Evolutionary conservation across 2,888 invertebrate species (phyloP).

Genomic region (Aethes cnicana): DNA sequence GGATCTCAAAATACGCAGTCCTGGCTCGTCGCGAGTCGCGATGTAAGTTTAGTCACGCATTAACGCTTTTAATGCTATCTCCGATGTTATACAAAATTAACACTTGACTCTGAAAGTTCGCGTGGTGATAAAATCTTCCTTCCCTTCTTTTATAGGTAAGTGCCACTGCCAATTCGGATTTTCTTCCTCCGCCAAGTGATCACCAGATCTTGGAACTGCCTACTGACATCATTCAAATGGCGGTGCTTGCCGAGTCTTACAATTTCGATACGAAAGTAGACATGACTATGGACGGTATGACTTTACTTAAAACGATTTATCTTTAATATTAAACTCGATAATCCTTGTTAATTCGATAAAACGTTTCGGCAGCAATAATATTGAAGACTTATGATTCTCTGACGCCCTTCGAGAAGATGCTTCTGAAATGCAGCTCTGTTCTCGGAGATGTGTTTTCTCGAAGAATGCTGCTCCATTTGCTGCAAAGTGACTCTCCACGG

Average conservation of each 20-base stretch:
- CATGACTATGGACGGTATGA: conserved; percentile 70
- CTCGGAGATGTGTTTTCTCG: conserved; percentile 84
- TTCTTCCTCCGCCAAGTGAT: no score
- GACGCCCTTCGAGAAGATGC: conserved; percentile 83
- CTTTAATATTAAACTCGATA: no score
- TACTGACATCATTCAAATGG: conserved; percentile 59
- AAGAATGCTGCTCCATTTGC: conserved; percentile 80
- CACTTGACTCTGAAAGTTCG: no score
- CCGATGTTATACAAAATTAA: no score
- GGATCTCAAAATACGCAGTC: not conserved
- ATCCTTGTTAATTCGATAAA: no score
- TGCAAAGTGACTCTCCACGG: conserved; percentile 70
- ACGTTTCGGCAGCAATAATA: conserved; percentile 79
- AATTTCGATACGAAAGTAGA: conserved; percentile 77
- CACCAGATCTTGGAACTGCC: conserved; percentile 29
- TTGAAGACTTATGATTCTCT: conserved; percentile 85
- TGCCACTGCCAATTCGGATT: conserved; percentile 33
- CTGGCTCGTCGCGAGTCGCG: conserved; percentile 1
- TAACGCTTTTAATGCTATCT: no score
- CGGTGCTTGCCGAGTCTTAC: conserved; percentile 71
- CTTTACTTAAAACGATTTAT: no score
- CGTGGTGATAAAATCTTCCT: no score
- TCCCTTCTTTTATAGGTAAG: no score
- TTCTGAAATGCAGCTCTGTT: conserved; percentile 85
- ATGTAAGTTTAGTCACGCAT: no score